Base-by-base conservation (phyloP, 1,140 invertebrate species). In the Drosophila nannoptera region DNA sequence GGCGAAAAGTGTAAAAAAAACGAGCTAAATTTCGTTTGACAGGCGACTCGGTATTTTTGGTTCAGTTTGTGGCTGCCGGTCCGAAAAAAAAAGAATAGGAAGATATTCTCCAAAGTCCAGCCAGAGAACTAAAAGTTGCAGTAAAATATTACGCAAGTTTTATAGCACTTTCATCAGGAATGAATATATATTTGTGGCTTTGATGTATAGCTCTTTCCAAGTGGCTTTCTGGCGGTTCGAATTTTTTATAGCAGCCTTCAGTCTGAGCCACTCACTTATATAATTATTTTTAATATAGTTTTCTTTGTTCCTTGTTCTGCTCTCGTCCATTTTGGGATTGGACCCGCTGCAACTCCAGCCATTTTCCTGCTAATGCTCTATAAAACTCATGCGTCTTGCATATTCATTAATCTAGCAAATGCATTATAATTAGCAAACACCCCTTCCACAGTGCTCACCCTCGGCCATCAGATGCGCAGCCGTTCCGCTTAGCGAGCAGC, bases 381-480 rank as follows among this genome's bases (percentile, higher is more conserved):
- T 46, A 62, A 59, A 59, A 55, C 12, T 49, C 32, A 29, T 45
- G 22, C 42, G 54, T 31, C 45, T 16, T 61, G 52, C 33, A 74
- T 63, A 68, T 65, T 66, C 60, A 83, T 74, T 76, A 83, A 84
- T 76, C 69, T 55, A 69, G 52, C 58, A 70, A 73, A 76, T 76
- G 80, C 80, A 80, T 84, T 83, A 72, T 83, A 83, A 83, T 83
- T 83, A 83, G 80, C 56, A 82, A 22, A 55, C 80, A 83, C 83
- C 80, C 80, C 69, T 68, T 49, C 38, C 7, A 11, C 36, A 9
- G 14, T 29, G 9, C 16, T 45, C 60, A 16, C 32, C 33, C 22
- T 32, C 46, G 36, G 22, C 12, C 32, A 53, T 45, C 33, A 22
- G 66, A 65, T 72, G 52, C 43, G 67, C 75, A 75, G 72, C 72